A percentile compares a stretch with the other conserved stretches of the same genome.
These are phyloP conservation scores for Micronisus gabar DNA, from an alignment of 2,113 vertebrate genomes.

Conservation along the genomic window DNA sequence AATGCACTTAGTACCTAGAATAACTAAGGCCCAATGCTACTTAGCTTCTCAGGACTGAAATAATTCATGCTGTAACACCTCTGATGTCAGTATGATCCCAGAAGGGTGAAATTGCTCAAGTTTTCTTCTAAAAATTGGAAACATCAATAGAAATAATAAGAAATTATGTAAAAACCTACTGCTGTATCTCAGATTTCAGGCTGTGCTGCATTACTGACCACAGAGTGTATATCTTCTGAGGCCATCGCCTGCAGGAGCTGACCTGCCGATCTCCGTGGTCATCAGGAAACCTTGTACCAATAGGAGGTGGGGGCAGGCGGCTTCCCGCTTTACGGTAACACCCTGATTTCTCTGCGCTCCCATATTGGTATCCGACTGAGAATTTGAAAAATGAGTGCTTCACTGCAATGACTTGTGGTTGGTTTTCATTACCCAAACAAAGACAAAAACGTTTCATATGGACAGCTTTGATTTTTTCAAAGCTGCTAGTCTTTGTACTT, in stretches of 20 bases:
- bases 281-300: not conserved
- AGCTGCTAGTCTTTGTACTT: not conserved
- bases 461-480: not conserved
- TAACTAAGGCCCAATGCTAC: not conserved
- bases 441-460: not conserved
- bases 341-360: not conserved
- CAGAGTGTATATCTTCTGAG: fast-evolving
- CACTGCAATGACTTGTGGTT: not conserved
- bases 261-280: not conserved
- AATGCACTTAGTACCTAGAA: not conserved
- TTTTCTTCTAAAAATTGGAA: not conserved
- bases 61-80: not conserved
- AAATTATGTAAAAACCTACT: not conserved
- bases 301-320: not conserved
- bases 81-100: not conserved
- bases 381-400: not conserved
- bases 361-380: not conserved
- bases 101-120: not conserved
- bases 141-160: not conserved
- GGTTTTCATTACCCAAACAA: not conserved
- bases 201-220: not conserved
- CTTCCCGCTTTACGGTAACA: not conserved
- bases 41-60: not conserved
- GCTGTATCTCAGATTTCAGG: not conserved
- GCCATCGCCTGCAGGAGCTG: not conserved